Conservation (phyloP, 2,797 vertebrate species). For the Sparidentex hasta region DNA sequence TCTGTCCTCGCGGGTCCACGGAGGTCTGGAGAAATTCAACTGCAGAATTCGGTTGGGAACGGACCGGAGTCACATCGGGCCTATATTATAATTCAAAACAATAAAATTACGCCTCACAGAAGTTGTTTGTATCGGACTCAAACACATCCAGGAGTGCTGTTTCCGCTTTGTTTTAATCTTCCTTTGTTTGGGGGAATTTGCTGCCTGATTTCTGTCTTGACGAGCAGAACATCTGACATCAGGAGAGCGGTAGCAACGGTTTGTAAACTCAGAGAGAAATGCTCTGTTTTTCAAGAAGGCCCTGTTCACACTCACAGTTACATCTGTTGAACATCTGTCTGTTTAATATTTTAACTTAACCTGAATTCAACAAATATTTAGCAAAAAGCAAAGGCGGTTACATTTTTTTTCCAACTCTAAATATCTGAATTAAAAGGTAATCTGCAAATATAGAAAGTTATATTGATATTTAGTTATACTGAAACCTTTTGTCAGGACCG, state of each 20-base stretch:
- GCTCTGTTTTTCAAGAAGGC: background rate
- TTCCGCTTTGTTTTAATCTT: background rate
- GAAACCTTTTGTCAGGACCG: background rate
- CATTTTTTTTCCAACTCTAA: background rate
- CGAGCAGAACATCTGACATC: background rate
- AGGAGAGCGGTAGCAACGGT: background rate
- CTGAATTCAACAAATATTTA: background rate
- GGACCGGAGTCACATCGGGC: background rate
- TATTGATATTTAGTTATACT: background rate
- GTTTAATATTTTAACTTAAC: background rate
- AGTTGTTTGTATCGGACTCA: background rate
- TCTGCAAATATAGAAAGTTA: background rate
- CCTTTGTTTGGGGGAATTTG: background rate
- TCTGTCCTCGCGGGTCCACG: background rate
- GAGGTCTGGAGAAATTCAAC: slow-evolving; percentile 53
- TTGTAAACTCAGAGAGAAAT: slow-evolving; percentile 1
- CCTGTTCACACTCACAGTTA: slow-evolving; percentile 2
- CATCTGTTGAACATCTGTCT: background rate
- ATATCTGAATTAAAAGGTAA: background rate
- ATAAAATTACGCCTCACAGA: slow-evolving; percentile 15
- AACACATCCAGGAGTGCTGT: background rate
- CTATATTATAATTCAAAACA: slow-evolving; percentile 13
- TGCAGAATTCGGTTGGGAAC: slow-evolving; percentile 33
- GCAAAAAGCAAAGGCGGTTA: background rate
- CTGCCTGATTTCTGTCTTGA: background rate